Base-by-base conservation (phyloP, 92 coral and sea anemone genomes). In the Palythoa grandis region DNA sequence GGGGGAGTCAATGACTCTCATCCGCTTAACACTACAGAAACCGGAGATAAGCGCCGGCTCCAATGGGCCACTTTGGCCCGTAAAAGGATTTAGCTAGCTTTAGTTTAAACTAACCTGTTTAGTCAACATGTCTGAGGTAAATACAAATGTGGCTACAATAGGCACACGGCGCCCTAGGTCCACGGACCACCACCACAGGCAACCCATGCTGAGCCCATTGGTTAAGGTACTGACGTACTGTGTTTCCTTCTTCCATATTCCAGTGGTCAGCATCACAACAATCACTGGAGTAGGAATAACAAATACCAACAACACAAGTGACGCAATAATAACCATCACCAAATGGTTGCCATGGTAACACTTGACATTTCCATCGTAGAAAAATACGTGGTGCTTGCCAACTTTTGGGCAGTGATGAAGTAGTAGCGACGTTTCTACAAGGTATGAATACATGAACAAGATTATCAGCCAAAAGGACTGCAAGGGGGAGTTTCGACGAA, bases 131-230 rank as follows among this genome's bases (percentile, higher is more conserved):
- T 87, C 52, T 2, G 98, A 97, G 37, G 95, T 83, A 78, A 93
- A 92, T 23, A 94, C 94, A 66, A 76, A 94, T 40, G 91, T 89
- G 43, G 94, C 93, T 57, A 97, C 92, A 22, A 97, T 84, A 38
- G 95, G 86, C 67, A 97, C 87, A 47, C 99, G 95, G 8, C 99
- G 78, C 39, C 85, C 90, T 38, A 97, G 91, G 72, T 97, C 99
- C 87, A 93, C 94, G 25, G 94, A 87, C 99, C 99, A 97, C 99
- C 99, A 97, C 98, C 98, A 97, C 71, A 77, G 87, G 87, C 95
- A 92, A 11, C 86, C 86, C 24, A 84, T 84, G 70, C 90, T 93
- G 72, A 97, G 91, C 9, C 98, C 96, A 16, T 89, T 94, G 3
- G 96, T 95, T 25, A 97, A 83, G 11, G 99, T 97, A 66, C 87